Evolutionary conservation across 2,797 vertebrate genomes (phyloP).

Genomic region (Ceryle rudis): DNA sequence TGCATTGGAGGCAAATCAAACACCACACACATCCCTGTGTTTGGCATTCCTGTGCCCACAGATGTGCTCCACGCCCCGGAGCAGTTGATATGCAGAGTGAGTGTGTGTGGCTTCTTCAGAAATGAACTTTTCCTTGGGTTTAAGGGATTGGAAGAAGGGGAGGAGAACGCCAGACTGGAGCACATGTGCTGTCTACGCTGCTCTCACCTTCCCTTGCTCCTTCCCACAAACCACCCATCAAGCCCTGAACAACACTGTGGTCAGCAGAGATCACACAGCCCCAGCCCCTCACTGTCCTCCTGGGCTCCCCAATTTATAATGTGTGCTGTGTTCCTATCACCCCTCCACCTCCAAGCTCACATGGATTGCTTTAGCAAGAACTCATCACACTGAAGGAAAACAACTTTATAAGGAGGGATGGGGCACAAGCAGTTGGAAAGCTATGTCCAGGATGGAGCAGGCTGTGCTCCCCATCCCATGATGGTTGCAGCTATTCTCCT

Average conservation of each 20-base stretch:
- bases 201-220: background rate
- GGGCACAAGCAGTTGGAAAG: background rate
- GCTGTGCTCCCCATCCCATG: background rate
- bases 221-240: background rate
- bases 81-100: background rate
- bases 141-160: background rate
- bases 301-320: accelerated
- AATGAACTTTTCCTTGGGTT: background rate
- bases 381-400: background rate
- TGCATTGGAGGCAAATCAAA: background rate
- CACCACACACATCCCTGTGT: accelerated
- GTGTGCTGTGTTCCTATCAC: background rate
- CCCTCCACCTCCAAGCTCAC: background rate
- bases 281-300: accelerated
- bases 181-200: accelerated
- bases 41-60: background rate
- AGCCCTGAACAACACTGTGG: accelerated
- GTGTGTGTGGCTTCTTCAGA: background rate
- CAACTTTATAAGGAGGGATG: background rate
- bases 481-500: background rate
- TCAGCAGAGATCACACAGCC: background rate
- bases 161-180: background rate
- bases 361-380: background rate
- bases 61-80: background rate
- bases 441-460: accelerated